Percentiles rank a stretch among this genome's conserved stretches.
Conservation (phyloP, 2,888 invertebrate species). For the Sipha maydis region DNA sequence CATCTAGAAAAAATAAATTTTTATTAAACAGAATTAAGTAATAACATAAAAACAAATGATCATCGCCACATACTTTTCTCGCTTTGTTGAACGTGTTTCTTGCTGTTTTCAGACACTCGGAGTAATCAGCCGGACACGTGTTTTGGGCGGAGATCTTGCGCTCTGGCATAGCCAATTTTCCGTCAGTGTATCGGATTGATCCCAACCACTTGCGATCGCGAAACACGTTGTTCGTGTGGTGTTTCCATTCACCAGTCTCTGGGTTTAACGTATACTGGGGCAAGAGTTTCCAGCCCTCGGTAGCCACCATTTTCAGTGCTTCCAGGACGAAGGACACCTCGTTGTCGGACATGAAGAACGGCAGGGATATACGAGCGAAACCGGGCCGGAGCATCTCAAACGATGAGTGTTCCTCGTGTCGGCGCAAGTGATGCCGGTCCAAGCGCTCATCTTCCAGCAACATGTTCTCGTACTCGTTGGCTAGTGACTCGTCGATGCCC, state of each 20-base stretch:
- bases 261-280: slow-evolving; percentile 89
- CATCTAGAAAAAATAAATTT: slow-evolving; percentile 67
- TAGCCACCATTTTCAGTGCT: slow-evolving; percentile 86
- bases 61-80: slow-evolving; percentile 70
- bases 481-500: slow-evolving; percentile 82
- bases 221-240: slow-evolving; percentile 80
- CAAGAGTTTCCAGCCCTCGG: slow-evolving; percentile 87
- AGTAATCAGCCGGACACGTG: slow-evolving; percentile 78
- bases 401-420: slow-evolving; percentile 70
- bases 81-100: slow-evolving; percentile 81
- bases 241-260: slow-evolving; percentile 90
- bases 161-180: slow-evolving; percentile 80
- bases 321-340: slow-evolving; percentile 85
- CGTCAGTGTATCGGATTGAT: slow-evolving; percentile 79
- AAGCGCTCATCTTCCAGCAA: slow-evolving; percentile 74
- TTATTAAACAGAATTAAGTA: too few relatives aligned
- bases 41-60: neutral
- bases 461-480: slow-evolving; percentile 79
- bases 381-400: slow-evolving; percentile 84
- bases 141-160: slow-evolving; percentile 78
- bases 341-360: slow-evolving; percentile 83
- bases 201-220: slow-evolving; percentile 86
- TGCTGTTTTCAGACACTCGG: slow-evolving; percentile 83
- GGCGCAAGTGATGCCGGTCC: slow-evolving; percentile 70
- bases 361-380: slow-evolving; percentile 84